phyloP scores from a whole-genome alignment of 2,888 invertebrate species.

The Mayetiola destructor region DNA sequence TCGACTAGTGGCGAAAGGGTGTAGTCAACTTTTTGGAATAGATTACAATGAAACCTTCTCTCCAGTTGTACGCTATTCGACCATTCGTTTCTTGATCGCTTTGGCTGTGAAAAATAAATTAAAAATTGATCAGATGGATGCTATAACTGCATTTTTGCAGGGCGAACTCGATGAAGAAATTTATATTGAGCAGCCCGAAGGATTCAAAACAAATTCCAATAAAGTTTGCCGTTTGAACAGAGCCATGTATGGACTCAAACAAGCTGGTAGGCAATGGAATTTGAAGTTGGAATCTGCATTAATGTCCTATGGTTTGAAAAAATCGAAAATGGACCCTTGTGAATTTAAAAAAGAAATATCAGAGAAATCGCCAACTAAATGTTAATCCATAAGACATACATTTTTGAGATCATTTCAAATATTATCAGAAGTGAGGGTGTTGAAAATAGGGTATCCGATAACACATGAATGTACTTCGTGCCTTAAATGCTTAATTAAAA shows the following conservation, averaged over 20 bases:
- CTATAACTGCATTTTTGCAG: conserved; percentile 8
- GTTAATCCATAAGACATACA: too few relatives aligned
- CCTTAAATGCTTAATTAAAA: too few relatives aligned
- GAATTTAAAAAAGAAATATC: conserved; percentile 16
- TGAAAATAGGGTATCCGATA: too few relatives aligned
- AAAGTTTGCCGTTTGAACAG: conserved; percentile 4
- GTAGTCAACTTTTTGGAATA: conserved; percentile 17
- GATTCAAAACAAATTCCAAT: conserved; percentile 19
- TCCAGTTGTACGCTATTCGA: conserved; percentile 19
- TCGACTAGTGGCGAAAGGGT: conserved; percentile 18
- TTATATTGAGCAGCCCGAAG: conserved; percentile 11
- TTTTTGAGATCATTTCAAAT: too few relatives aligned
- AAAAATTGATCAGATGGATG: conserved; percentile 14
- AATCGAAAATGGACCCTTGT: conserved; percentile 19
- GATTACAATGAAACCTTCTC: conserved; percentile 19
- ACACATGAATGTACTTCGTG: too few relatives aligned
- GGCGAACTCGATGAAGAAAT: neutral
- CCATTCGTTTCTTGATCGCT: conserved; percentile 18
- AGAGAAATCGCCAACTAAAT: conserved; percentile 18
- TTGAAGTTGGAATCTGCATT: conserved; percentile 16
- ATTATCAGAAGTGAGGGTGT: too few relatives aligned
- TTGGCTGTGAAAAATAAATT: conserved; percentile 19
- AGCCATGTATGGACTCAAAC: conserved; percentile 17
- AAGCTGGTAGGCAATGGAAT: conserved; percentile 20
- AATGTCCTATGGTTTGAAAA: conserved; percentile 15